These are phyloP conservation scores for Microctonus brassicae DNA, from an alignment of 2,888 invertebrate genomes.

Conservation along the genomic window DNA sequence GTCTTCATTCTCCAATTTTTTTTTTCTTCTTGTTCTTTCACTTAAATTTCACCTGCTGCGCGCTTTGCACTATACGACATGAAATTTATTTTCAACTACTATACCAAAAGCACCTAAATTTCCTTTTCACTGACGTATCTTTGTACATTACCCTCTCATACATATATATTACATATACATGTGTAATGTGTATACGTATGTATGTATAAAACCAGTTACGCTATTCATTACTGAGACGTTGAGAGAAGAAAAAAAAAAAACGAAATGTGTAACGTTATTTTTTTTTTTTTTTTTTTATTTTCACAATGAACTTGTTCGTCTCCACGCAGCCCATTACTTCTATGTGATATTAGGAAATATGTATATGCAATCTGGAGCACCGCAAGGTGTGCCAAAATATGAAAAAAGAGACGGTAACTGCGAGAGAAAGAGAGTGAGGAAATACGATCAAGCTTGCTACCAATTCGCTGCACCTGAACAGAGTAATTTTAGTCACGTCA, in stretches of 20 bases:
- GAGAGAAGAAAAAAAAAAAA: background rate
- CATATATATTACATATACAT: background rate
- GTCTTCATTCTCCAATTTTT: no score
- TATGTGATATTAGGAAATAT: conserved; percentile 34
- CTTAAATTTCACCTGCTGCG: background rate
- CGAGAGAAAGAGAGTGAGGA: no score
- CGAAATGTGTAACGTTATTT: background rate
- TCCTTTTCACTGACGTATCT: background rate
- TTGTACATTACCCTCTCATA: background rate
- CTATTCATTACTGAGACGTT: background rate
- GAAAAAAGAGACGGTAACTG: conserved; percentile 59
- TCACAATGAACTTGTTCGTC: conserved; percentile 16
- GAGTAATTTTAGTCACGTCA: no score
- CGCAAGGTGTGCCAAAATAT: conserved; percentile 10
- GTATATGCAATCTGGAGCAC: conserved; percentile 37
- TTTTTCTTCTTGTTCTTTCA: background rate
- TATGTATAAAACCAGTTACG: no score
- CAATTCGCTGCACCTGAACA: no score
- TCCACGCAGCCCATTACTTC: conserved; percentile 27
- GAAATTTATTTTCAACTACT: conserved; percentile 7
- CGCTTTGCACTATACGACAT: background rate
- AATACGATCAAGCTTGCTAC: no score
- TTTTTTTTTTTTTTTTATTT: background rate
- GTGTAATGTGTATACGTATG: no score
- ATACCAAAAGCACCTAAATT: background rate